Conservation (phyloP, 1,140 invertebrate genomes). For the Ostrea denselamellosa region DNA sequence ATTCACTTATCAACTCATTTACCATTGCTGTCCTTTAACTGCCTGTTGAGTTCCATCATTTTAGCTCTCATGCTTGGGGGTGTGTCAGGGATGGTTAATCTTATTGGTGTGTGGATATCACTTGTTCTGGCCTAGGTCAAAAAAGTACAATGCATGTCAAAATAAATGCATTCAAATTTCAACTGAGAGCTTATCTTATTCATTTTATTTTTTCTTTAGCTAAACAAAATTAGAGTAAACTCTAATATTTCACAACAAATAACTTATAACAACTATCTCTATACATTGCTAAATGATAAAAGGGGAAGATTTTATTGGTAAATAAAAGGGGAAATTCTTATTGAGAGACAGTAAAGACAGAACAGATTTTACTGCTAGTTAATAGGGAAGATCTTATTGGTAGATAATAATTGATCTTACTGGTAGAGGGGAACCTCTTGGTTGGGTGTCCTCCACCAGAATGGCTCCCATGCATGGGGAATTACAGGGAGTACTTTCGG, state of each 20-base stretch:
- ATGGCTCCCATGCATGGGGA: constrained; percentile 58
- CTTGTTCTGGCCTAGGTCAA: background rate
- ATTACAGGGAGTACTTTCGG: constrained; percentile 55
- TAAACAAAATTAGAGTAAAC: too few species aligned
- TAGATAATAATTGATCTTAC: too few species aligned
- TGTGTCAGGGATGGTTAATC: constrained; percentile 66
- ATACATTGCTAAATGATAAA: too few species aligned
- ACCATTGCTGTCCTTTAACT: background rate
- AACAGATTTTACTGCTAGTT: too few species aligned
- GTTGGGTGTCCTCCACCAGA: constrained; percentile 72
- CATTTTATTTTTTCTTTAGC: too few species aligned
- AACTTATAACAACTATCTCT: too few species aligned
- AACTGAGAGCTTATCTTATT: background rate
- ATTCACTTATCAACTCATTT: background rate
- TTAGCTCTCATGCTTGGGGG: constrained; percentile 69
- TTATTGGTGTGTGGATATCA: constrained; percentile 60
- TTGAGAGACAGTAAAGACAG: too few species aligned
- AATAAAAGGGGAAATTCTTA: too few species aligned
- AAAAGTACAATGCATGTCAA: constrained; percentile 7
- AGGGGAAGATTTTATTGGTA: too few species aligned
- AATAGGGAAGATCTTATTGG: too few species aligned
- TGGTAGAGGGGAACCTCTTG: constrained; percentile 57
- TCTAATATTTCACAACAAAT: too few species aligned
- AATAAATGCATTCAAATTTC: background rate
- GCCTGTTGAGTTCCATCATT: constrained; percentile 42